Base-by-base conservation (phyloP, 2,113 vertebrate genomes). In the Rhinogobius similis region DNA sequence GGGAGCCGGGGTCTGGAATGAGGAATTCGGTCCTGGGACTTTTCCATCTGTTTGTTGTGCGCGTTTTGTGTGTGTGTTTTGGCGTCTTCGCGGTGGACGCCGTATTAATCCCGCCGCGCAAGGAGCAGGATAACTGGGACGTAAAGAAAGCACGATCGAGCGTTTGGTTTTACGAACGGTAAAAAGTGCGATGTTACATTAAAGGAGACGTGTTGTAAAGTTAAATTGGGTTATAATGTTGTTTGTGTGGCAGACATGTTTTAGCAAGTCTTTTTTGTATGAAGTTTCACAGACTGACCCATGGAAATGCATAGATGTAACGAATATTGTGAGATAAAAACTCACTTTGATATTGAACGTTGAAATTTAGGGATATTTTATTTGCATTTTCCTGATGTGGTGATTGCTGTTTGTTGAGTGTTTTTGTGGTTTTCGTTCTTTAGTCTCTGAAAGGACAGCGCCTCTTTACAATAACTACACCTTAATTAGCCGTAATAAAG, bases 41-140 rank as follows among this genome's bases (percentile, higher is more conserved):
- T 77, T 79, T 77, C 82, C 72, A 77, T 81, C 82, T 18, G 52
- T 73, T 79, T 68, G 50, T 68, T 75, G 73, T 78, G 79, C 78
- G 70, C 46, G 73, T 71, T 72, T 81, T 14, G n/a, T n/a, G n/a
- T n/a, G n/a, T n/a, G n/a, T n/a, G n/a, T n/a, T n/a, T 21, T 39
- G 16, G 46, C 10, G 46, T 21, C 2, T 21, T 21, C 46, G 46
- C 20, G 5, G 32, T 62, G 32, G 21, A 8, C 10, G 61, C 16
- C 70, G 53, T 24, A 18, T 77, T 62, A 70, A 70, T 65, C 70
- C 68, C 56, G 58, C 48, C 10, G 59, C 8, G 9, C 23, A 41
- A 53, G 62, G 39, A 59, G 52, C 24, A 36, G 63, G 80, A 52
- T 5, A 27, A 39, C 46, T 29, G 46, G 23, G 36, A 62, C 29